Evolutionary conservation across 2,888 invertebrate species (phyloP).

Genomic region (Patella pellucida): DNA sequence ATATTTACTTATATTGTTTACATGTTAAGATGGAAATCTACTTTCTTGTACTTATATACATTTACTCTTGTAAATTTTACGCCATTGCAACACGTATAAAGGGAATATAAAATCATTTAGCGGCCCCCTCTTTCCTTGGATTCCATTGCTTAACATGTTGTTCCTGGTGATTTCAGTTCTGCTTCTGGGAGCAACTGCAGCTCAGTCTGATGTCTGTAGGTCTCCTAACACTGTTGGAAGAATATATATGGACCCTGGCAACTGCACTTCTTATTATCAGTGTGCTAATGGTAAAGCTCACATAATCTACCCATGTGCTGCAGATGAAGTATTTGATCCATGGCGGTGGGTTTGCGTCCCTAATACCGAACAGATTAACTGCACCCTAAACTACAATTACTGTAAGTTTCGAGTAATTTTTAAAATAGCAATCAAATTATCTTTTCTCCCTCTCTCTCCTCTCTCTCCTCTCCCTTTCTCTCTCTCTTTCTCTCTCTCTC

Average conservation of each 20-base stretch:
- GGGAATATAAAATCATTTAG: too few species aligned
- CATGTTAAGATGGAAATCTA: too few species aligned
- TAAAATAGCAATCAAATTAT: too few species aligned
- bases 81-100: too few species aligned
- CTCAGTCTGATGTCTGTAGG: neutral
- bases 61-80: too few species aligned
- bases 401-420: too few species aligned
- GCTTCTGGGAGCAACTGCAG: neutral
- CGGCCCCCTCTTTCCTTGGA: too few species aligned
- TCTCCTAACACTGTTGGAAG: neutral
- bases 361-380: neutral
- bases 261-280: neutral
- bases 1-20: too few species aligned
- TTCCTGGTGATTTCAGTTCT: neutral
- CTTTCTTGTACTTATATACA: too few species aligned
- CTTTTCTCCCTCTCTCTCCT: too few species aligned
- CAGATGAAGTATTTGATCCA: neutral
- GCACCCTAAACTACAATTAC: neutral
- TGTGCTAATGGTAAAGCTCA: neutral
- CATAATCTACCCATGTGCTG: neutral
- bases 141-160: neutral
- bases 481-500: too few species aligned
- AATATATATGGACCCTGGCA: neutral
- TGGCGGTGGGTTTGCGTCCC: neutral
- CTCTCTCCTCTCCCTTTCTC: too few species aligned